Evolutionary conservation across 2,797 vertebrate genomes (phyloP).

Genomic region (Acanthurus tractus): DNA sequence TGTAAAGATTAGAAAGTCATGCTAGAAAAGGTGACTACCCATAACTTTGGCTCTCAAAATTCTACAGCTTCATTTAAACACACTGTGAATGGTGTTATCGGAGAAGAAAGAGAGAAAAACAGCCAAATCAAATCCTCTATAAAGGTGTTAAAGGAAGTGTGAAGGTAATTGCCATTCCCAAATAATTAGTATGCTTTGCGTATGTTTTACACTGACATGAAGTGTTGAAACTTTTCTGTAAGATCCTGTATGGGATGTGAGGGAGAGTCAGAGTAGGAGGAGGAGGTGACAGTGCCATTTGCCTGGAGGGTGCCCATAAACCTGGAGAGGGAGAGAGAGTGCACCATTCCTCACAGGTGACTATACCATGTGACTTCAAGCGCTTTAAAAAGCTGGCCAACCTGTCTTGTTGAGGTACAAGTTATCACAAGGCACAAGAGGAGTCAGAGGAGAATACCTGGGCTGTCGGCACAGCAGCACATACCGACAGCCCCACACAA

Average conservation of each 20-base stretch:
- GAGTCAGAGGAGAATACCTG: constrained; percentile 63
- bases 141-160: constrained; percentile 37
- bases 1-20: neutral
- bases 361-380: constrained; percentile 87
- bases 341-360: constrained; percentile 85
- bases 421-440: constrained; percentile 75
- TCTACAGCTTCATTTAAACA: neutral
- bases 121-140: constrained; percentile 10
- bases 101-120: neutral
- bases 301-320: constrained; percentile 85
- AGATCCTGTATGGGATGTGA: constrained; percentile 72
- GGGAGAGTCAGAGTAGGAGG: constrained; percentile 81
- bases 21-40: neutral
- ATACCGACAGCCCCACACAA: constrained; percentile 72
- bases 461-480: constrained; percentile 56
- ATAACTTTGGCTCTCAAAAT: neutral
- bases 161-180: constrained; percentile 30
- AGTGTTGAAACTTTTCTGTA: constrained; percentile 68
- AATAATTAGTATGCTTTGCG: constrained; percentile 60
- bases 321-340: constrained; percentile 72
- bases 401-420: constrained; percentile 79
- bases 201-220: constrained; percentile 47
- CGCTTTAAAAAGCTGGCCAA: constrained; percentile 83
- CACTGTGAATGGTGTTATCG: neutral
- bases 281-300: constrained; percentile 85